Conservation (phyloP, 2,797 vertebrate species). For the Anabacerthia variegaticeps region DNA sequence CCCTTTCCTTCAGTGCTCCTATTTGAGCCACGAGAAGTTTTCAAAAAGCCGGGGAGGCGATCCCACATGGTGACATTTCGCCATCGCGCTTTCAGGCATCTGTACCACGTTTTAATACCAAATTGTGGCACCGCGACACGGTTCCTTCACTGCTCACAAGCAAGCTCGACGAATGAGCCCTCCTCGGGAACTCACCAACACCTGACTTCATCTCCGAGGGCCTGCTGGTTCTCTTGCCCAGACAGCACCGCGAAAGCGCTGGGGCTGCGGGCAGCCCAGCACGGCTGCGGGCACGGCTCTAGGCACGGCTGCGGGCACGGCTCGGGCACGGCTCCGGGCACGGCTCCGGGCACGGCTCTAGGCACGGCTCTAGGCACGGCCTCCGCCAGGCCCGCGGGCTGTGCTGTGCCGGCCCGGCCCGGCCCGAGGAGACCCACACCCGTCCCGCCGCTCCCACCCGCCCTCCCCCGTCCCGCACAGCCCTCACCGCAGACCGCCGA, state of each 20-base stretch:
- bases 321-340: not conserved
- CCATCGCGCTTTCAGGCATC: not conserved
- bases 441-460: not conserved
- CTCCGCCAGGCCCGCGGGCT: too few relatives aligned
- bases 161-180: fast-evolving
- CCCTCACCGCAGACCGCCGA: not conserved
- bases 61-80: not conserved
- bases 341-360: too few relatives aligned
- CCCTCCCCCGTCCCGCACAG: not conserved
- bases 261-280: not conserved
- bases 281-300: not conserved
- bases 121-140: not conserved
- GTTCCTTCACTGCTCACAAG: fast-evolving
- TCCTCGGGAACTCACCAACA: not conserved
- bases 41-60: not conserved
- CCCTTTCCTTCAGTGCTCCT: not conserved
- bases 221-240: fast-evolving
- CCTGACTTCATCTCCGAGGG: fast-evolving
- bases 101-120: not conserved
- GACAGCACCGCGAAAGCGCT: not conserved
- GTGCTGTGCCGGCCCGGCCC: too few relatives aligned
- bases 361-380: not conserved
- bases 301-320: not conserved
- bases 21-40: not conserved
- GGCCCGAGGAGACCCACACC: not conserved